Evolutionary conservation across 2,888 invertebrate species (phyloP), one percentile per base, ranked within the genome.

Genomic region (Hirtodrosophila cameraria): DNA sequence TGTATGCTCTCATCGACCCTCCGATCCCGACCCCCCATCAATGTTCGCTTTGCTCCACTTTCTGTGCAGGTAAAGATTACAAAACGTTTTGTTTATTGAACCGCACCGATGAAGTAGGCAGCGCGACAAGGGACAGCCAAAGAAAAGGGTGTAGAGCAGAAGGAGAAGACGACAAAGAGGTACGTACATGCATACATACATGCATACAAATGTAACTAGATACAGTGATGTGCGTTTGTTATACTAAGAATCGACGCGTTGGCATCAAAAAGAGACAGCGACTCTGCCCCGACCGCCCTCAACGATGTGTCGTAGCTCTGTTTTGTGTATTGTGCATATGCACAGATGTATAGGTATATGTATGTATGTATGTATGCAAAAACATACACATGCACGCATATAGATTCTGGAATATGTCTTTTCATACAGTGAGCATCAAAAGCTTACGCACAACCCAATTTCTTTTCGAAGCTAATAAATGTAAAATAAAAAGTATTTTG

Each of bases 21-120:
- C 8, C 42, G 33, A 27, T 46, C 18, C 33, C 41, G 42, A 36
- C 42, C 38, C 50, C 50, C 43, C 27, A 41, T 39, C 54, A 42
- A 33, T 53, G 35, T 57, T 55, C 35, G n/a, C 54, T 68, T 50
- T 79, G 78, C 86, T 74, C 78, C 75, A 79, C 49, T 81, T 85
- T 64, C 35, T 27, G 43, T 59, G 53, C 78, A 78, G 86, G 86
- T 85, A 78, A 60, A 70, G 86, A 78, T 78, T 81, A 85, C 85
- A 74, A 78, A 81, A 85, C 75, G 61, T 43, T 81, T 59, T 81
- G 64, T 61, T 54, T 74, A 81, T 73, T 77, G 74, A 77, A 73
- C 55, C 33, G 49, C 41, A 35, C 49, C 67, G 60, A 39, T 55
- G 74, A 73, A 41, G n/a, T n/a, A n/a, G 60, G 59, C 73, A 52